Conservation (phyloP, 2,797 vertebrate species). For the Microcaecilia unicolor region DNA sequence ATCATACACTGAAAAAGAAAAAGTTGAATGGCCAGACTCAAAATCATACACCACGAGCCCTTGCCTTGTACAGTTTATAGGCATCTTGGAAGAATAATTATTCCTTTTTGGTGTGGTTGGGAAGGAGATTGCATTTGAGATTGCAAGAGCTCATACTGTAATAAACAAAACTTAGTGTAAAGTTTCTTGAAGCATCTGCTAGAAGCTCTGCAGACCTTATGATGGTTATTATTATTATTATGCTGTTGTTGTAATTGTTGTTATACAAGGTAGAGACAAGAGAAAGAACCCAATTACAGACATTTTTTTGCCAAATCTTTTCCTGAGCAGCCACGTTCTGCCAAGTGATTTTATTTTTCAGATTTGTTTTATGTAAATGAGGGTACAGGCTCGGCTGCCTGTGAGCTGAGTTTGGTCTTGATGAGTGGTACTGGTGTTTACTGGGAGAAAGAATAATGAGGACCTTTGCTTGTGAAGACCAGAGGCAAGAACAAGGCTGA, state of each 20-base stretch:
- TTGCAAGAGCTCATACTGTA: not conserved
- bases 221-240: no score
- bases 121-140: constrained; percentile 9
- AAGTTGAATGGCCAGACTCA: constrained; percentile 10
- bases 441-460: no score
- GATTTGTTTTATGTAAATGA: no score
- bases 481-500: no score
- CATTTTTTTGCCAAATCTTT: no score
- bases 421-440: no score
- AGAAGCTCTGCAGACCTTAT: constrained; percentile 3
- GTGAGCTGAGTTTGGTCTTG: no score
- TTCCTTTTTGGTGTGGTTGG: constrained; percentile 20
- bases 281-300: no score
- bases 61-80: constrained; percentile 20
- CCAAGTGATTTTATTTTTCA: no score
- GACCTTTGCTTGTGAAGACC: no score
- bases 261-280: constrained; percentile 6
- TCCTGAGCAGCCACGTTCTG: no score
- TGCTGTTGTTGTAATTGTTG: constrained; percentile 12
- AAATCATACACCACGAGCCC: constrained; percentile 34
- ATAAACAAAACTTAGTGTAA: constrained; percentile 25
- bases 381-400: no score
- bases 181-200: constrained; percentile 10
- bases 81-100: constrained; percentile 24
- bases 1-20: constrained; percentile 16